phyloP scores from a whole-genome alignment of 2,888 invertebrate genomes.

The Pyrgus malvae region DNA sequence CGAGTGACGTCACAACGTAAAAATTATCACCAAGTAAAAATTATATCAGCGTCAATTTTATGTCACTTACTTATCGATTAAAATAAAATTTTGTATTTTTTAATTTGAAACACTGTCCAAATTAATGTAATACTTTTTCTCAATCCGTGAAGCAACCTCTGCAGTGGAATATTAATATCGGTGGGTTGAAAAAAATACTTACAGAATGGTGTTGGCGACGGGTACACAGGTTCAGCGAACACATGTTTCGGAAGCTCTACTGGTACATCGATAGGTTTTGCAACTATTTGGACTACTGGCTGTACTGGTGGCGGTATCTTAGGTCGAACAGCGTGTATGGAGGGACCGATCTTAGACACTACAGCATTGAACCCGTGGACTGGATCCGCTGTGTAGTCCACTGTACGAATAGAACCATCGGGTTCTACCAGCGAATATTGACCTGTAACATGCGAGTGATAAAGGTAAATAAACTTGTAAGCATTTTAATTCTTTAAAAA shows the following conservation, averaged over 20 bases:
- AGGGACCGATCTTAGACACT: constrained; percentile 77
- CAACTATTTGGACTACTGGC: constrained; percentile 47
- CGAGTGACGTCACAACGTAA: no score
- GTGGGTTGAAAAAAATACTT: no score
- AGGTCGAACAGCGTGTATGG: constrained; percentile 60
- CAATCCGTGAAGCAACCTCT: no score
- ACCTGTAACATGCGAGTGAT: constrained; percentile 50
- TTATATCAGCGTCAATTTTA: no score
- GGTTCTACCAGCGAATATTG: constrained; percentile 79
- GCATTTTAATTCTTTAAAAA: no score
- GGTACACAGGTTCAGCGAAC: constrained; percentile 45
- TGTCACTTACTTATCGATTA: no score
- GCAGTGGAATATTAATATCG: no score
- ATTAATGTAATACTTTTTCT: no score
- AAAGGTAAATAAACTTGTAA: not conserved
- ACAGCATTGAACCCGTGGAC: constrained; percentile 82
- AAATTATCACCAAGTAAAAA: no score
- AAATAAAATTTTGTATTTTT: no score
- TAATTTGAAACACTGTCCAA: no score
- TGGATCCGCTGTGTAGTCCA: constrained; percentile 82
- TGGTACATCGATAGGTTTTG: constrained; percentile 63
- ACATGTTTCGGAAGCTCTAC: constrained; percentile 54
- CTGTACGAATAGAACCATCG: constrained; percentile 76
- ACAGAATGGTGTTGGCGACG: constrained; percentile 49
- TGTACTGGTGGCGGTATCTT: constrained; percentile 41